phyloP scores from a whole-genome alignment of 2,888 invertebrate genomes.

The Heteropelma amictum region DNA sequence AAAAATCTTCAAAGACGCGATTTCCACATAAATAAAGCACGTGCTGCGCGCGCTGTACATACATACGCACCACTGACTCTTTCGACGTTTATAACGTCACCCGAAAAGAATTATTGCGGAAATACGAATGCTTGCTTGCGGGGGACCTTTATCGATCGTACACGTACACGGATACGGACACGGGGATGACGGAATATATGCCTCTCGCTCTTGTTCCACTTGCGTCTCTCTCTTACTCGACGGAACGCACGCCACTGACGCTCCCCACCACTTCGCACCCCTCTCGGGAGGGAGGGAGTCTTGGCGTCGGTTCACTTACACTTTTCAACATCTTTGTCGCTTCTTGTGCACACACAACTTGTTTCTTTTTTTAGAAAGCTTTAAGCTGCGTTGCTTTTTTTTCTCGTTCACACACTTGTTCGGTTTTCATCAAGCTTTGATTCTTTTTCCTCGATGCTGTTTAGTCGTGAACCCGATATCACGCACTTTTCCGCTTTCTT shows the following conservation, averaged over 20 bases:
- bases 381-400: neutral
- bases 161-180: too few species aligned
- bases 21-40: conserved; percentile 13
- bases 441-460: neutral
- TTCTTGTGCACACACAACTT: conserved; percentile 76
- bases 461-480: conserved; percentile 1
- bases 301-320: conserved; percentile 41
- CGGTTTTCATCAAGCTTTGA: neutral
- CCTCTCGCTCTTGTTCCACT: conserved; percentile 16
- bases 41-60: conserved; percentile 16
- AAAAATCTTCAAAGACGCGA: conserved; percentile 18
- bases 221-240: conserved; percentile 17
- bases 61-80: neutral
- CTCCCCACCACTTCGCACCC: conserved; percentile 59
- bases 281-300: conserved; percentile 31
- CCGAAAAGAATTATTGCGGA: conserved; percentile 34
- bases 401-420: neutral
- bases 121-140: conserved; percentile 51
- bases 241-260: conserved; percentile 42
- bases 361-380: conserved; percentile 66
- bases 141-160: conserved; percentile 59
- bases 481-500: conserved; percentile 23
- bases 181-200: conserved; percentile 29
- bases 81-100: conserved; percentile 25
- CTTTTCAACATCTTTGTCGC: conserved; percentile 30